These are phyloP conservation scores for Candidula unifasciata DNA, from an alignment of 2,888 invertebrate species.

Conservation along the genomic window DNA sequence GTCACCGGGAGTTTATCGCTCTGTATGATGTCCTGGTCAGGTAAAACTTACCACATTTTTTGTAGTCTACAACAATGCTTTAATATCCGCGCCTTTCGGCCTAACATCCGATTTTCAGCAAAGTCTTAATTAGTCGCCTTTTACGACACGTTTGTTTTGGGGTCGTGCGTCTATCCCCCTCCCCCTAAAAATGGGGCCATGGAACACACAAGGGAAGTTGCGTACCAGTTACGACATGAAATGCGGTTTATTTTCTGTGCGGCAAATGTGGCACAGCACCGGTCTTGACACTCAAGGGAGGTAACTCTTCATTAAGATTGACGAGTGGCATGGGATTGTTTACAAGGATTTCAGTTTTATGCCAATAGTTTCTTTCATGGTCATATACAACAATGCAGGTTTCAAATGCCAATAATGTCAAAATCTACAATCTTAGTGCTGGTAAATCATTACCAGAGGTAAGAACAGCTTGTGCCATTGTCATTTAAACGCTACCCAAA, in stretches of 20 bases:
- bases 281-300: neutral
- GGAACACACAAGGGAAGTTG: too few relatives aligned
- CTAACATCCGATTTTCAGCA: too few relatives aligned
- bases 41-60: too few relatives aligned
- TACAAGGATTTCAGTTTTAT: neutral
- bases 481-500: neutral
- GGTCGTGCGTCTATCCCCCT: too few relatives aligned
- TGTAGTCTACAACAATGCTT: neutral
- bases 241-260: neutral
- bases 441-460: conserved; percentile 98
- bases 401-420: conserved; percentile 94
- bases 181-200: too few relatives aligned
- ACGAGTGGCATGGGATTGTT: conserved; percentile 31
- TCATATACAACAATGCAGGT: conserved; percentile 85
- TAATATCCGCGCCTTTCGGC: too few relatives aligned
- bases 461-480: conserved; percentile 76
- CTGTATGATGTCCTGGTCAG: too few relatives aligned
- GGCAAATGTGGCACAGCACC: neutral
- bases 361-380: neutral
- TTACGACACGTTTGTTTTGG: too few relatives aligned
- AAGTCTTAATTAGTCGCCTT: too few relatives aligned
- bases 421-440: conserved; percentile 97
- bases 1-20: too few relatives aligned
- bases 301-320: neutral
- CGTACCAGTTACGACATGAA: too few relatives aligned